Evolutionary conservation across 2,113 vertebrate species (phyloP), one percentile per base, ranked within the genome.

Genomic region (Vimba vimba): DNA sequence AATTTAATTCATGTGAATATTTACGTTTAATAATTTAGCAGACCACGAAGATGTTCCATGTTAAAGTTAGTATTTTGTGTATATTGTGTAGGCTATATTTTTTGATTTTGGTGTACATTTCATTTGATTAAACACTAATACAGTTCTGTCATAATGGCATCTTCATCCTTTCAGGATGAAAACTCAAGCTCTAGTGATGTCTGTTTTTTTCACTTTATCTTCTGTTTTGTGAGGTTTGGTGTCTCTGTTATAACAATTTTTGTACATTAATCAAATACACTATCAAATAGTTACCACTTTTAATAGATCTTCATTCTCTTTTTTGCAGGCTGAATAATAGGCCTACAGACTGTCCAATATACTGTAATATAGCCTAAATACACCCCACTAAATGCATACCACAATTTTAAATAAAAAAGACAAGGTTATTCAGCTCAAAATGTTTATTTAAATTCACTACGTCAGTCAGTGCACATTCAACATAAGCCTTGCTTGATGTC

Each of bases 391-490:
- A 36, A 36, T 36, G 66, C 3, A 36, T 36, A 7, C 30, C 27
- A 15, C 15, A 33, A 19, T 33, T 66, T 33, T 47, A 25, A 45
- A n/a, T 45, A 27, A 27, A 78, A 10, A 25, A 75, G 6, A 64
- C 69, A 27, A 11, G 23, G 12, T 3, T 6, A 11, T 73, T 21
- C 77, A 60, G 75, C 75, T 81, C 64, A 68, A 82, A 90, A 78
- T 45, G 62, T 90, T 87, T 89, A 88, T 90, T 88, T 55, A 86
- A 81, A 81, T 69, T 68, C 12, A 55, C 23, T 25, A 15, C 2
- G 6, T 23, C 27, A 78, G 10, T 78, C 27, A 60, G 0, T 39
- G 12, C 25, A 55, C 3, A 79, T n/a, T 36, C 77, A 77, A 33
- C 7, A 33, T 4, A 36, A 10, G 66, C 7, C 19, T 69, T 36